A percentile compares a stretch with the other conserved stretches of the same genome.
Evolutionary conservation across 2,888 invertebrate genomes (phyloP).

Genomic region (Lottia gigantea): DNA sequence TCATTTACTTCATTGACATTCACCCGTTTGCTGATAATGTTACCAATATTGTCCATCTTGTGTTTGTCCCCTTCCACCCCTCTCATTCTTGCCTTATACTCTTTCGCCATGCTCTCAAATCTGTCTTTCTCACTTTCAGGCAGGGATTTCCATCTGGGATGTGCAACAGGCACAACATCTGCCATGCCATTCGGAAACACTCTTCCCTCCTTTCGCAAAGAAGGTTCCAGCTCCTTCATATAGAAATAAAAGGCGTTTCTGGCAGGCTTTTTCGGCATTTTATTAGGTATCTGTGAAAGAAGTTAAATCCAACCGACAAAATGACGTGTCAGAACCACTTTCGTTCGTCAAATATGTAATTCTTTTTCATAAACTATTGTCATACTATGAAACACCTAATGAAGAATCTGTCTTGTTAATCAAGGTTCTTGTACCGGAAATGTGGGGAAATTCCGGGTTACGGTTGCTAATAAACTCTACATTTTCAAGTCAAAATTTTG

Average conservation of each 20-base stretch:
- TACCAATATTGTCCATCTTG: slow-evolving; percentile 43
- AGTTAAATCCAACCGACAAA: too few relatives aligned
- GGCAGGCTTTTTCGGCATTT: slow-evolving; percentile 52
- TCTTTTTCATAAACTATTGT: too few relatives aligned
- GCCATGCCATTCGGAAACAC: slow-evolving; percentile 53
- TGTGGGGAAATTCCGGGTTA: too few relatives aligned
- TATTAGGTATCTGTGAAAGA: background rate
- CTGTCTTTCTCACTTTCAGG: slow-evolving; percentile 47
- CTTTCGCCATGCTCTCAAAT: slow-evolving; percentile 50
- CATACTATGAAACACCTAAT: too few relatives aligned
- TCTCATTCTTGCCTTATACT: slow-evolving; percentile 43
- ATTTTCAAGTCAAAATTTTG: too few relatives aligned
- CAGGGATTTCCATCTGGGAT: slow-evolving; percentile 52
- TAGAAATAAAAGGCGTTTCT: slow-evolving; percentile 58
- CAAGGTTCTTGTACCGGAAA: too few relatives aligned
- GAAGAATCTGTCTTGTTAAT: too few relatives aligned
- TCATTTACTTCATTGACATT: slow-evolving; percentile 34
- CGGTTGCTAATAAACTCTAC: too few relatives aligned
- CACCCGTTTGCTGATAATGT: slow-evolving; percentile 46
- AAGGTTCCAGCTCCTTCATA: slow-evolving; percentile 53
- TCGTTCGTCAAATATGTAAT: too few relatives aligned
- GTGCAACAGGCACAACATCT: slow-evolving; percentile 56
- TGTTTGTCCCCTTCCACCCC: slow-evolving; percentile 45
- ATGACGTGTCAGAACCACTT: too few relatives aligned
- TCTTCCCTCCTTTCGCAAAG: slow-evolving; percentile 47